Conservation (phyloP, 2,113 vertebrate genomes). For the Lynx canadensis region DNA sequence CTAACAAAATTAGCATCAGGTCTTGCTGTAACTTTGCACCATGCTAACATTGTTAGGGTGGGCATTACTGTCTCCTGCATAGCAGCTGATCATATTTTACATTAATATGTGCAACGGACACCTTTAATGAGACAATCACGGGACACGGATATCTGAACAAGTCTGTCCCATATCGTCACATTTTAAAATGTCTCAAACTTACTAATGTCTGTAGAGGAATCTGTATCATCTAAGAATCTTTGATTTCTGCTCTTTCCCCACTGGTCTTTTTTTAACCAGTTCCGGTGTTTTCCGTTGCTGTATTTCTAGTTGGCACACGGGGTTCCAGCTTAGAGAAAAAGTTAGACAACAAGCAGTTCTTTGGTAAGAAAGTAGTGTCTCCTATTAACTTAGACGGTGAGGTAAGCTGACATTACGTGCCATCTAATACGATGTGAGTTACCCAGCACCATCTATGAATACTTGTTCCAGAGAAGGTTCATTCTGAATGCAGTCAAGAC, state of each 20-base stretch:
- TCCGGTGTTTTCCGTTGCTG: not conserved
- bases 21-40: conserved; percentile 46
- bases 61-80: not conserved
- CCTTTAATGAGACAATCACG: not conserved
- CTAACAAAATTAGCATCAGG: not conserved
- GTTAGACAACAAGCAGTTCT: not conserved
- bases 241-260: conserved; percentile 12
- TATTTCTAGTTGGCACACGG: not conserved
- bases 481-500: not conserved
- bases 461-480: not conserved
- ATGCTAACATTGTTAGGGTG: not conserved
- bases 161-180: not conserved
- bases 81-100: conserved; percentile 64
- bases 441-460: not conserved
- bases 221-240: not conserved
- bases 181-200: conserved; percentile 6
- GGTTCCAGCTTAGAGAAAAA: not conserved
- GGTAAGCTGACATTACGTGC: not conserved
- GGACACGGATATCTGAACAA: not conserved
- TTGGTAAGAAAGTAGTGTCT: not conserved
- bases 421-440: not conserved
- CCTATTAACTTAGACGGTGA: not conserved
- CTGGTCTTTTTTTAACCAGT: not conserved
- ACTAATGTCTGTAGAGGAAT: not conserved
- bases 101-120: not conserved